These are phyloP conservation scores for Corythaixoides concolor DNA, from an alignment of 2,113 vertebrate species.

Conservation along the genomic window DNA sequence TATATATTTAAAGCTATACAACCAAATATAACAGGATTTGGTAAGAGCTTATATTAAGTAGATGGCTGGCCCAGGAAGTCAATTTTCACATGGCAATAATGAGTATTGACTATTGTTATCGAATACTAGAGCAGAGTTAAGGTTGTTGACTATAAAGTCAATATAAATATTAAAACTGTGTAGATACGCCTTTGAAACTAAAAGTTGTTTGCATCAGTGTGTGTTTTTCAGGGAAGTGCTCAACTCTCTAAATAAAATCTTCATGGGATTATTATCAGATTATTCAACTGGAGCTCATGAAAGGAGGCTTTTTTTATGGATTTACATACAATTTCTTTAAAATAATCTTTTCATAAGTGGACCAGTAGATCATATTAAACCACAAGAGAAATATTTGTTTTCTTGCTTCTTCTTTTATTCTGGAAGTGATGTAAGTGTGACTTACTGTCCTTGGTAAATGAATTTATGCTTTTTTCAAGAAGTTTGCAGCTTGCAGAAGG, in stretches of 20 bases:
- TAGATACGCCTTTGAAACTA: not conserved
- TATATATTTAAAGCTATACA: not conserved
- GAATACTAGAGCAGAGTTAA: not conserved
- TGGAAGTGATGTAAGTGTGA: not conserved
- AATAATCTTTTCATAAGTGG: constrained; percentile 45
- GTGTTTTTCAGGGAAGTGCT: not conserved
- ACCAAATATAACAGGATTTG: not conserved
- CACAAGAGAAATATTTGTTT: constrained; percentile 23
- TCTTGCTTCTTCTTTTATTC: not conserved
- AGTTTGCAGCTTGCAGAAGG: not conserved
- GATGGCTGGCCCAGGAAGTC: not conserved
- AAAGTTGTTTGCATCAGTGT: not conserved
- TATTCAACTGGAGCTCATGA: constrained; percentile 47
- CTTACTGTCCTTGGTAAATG: not conserved
- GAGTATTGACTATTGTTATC: not conserved
- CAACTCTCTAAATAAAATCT: constrained; percentile 35
- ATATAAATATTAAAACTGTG: not conserved
- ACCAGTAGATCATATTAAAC: constrained; percentile 1
- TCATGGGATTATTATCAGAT: constrained; percentile 47
- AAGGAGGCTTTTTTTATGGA: constrained; percentile 48
- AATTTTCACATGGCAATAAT: not conserved
- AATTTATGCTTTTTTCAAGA: not conserved
- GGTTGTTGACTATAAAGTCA: not conserved
- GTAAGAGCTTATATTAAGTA: not conserved
- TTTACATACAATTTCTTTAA: constrained; percentile 53